phyloP scores from a whole-genome alignment of 30 jellyfish, hydroid and myxozoan species.

The Aurelia sp. region DNA sequence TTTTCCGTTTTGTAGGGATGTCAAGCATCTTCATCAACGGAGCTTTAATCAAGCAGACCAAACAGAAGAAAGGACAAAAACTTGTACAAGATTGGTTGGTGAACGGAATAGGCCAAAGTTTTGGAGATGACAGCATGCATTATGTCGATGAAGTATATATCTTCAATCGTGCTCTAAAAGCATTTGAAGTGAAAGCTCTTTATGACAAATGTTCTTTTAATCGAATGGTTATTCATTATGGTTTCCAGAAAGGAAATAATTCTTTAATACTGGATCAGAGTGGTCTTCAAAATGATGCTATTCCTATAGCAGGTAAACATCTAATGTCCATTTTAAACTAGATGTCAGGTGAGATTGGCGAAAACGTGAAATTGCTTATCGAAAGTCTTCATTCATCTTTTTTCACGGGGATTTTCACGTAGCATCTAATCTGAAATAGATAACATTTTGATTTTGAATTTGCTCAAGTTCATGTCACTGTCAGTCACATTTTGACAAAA shows the following conservation, averaged over 20 bases:
- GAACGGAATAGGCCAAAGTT: constrained; percentile 87
- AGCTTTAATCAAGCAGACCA: constrained; percentile 69
- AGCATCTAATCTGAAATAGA: too few relatives aligned
- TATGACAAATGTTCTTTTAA: constrained; percentile 82
- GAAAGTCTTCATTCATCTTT: background rate
- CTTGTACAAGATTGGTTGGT: constrained; percentile 93
- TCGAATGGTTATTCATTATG: constrained; percentile 96
- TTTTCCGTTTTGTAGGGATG: constrained; percentile 48
- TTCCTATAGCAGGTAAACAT: constrained; percentile 83
- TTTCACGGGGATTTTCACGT: too few relatives aligned
- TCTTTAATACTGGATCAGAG: constrained; percentile 87
- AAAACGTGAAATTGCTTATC: too few relatives aligned
- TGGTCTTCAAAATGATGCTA: constrained; percentile 95
- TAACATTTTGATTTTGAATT: too few relatives aligned
- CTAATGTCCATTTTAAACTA: background rate
- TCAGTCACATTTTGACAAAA: too few relatives aligned
- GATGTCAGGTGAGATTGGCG: too few relatives aligned
- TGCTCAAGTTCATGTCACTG: too few relatives aligned
- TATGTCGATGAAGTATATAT: constrained; percentile 89
- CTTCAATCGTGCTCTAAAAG: constrained; percentile 82
- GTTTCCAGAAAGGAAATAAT: constrained; percentile 93
- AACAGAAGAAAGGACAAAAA: constrained; percentile 74
- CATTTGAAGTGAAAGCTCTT: constrained; percentile 74
- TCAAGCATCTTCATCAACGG: constrained; percentile 94
- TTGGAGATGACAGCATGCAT: constrained; percentile 95